Conservation (phyloP, 2,888 invertebrate genomes). For the Ochropleura leucogaster region DNA sequence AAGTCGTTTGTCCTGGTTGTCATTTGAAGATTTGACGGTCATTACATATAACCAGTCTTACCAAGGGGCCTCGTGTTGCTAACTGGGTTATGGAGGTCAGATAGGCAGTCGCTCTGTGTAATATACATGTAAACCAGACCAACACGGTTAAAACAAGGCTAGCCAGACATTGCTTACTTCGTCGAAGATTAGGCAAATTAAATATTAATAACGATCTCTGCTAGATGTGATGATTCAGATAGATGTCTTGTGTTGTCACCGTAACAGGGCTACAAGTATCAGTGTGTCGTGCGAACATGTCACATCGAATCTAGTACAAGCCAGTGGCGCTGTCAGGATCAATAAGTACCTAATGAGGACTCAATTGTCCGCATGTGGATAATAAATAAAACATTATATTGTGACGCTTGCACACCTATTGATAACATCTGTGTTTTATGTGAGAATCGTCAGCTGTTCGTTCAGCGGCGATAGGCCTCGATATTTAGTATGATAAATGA, state of each 20-base stretch:
- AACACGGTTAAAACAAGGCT: too few species aligned
- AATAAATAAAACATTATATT: conserved; percentile 21
- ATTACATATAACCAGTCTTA: too few species aligned
- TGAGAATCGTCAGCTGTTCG: conserved; percentile 1
- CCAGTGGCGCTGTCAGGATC: conserved; percentile 7
- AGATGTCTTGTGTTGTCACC: conserved; percentile 1
- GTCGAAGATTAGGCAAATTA: not conserved
- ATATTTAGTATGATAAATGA: conserved; percentile 16
- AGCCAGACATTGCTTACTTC: not conserved
- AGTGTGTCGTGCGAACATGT: not conserved
- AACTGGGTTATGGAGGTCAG: too few species aligned
- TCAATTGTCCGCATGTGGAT: not conserved
- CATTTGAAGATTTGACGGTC: too few species aligned
- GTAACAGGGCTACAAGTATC: not conserved
- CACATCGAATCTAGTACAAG: conserved; percentile 10
- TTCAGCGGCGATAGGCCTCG: not conserved
- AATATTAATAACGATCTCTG: not conserved
- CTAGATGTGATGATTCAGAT: conserved; percentile 10
- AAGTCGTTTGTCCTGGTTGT: too few species aligned
- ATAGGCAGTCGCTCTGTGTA: too few species aligned
- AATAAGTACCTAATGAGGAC: conserved; percentile 32
- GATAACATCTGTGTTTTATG: conserved; percentile 13
- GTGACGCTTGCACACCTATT: not conserved
- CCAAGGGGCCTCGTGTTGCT: too few species aligned
- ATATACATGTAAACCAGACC: too few species aligned